phyloP scores from a whole-genome alignment of 2,797 vertebrate species.

The Borostomias antarcticus region DNA sequence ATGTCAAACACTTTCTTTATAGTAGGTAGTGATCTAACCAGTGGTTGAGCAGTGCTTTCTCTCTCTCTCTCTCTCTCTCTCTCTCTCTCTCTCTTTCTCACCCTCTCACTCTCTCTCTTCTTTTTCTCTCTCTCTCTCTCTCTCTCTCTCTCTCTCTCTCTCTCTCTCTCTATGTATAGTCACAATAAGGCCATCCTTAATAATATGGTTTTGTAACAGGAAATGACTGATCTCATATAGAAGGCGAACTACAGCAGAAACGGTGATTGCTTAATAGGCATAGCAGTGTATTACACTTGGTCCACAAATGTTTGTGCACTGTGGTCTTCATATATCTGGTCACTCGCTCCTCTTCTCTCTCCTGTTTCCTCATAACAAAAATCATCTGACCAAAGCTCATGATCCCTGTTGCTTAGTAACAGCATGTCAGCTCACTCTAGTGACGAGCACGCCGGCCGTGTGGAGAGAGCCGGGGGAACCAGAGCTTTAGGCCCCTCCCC shows the following conservation, averaged over 20 bases:
- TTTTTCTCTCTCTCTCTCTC: background rate
- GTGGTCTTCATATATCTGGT: too few relatives aligned
- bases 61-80: background rate
- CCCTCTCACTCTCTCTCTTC: background rate
- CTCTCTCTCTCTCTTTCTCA: background rate
- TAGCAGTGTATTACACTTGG: too few relatives aligned
- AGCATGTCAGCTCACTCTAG: background rate
- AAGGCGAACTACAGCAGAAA: too few relatives aligned
- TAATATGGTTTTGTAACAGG: too few relatives aligned
- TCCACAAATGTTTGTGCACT: too few relatives aligned
- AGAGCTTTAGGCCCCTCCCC: conserved; percentile 19
- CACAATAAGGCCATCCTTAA: background rate
- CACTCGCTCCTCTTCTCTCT: too few relatives aligned
- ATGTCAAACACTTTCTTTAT: background rate
- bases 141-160: background rate
- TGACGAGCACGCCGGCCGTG: background rate
- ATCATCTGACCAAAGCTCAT: background rate
- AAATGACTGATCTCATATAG: too few relatives aligned
- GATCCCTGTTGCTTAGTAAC: conserved; percentile 50
- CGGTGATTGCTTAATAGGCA: too few relatives aligned
- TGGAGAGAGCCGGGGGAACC: conserved; percentile 19
- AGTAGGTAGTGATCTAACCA: background rate
- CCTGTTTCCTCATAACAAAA: background rate
- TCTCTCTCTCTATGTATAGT: background rate
- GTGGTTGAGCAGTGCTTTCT: background rate